phyloP scores from a whole-genome alignment of 1,140 invertebrate species.

The Apis mellifera region Amel_HAv3.1 CM009937.2:9025501-9026000 shows the following conservation, averaged over 20 bases:
- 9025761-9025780: no score
- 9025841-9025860: conserved; percentile 2
- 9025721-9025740: conserved; percentile 41
- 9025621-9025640: not conserved
- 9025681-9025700: not conserved
- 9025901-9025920: not conserved
- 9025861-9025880: not conserved
- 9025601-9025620: not conserved
- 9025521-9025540: conserved; percentile 22
- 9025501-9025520: conserved; percentile 33
- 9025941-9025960: no score
- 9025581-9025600: not conserved
- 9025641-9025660: not conserved
- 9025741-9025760: conserved; percentile 20
- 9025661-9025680: conserved; percentile 8
- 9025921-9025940: no score
- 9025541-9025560: conserved; percentile 9
- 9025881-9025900: not conserved
- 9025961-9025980: no score
- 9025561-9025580: not conserved
- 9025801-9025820: not conserved
- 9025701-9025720: conserved; percentile 1
- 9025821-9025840: conserved; percentile 30
- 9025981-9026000: no score
- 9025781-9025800: not conserved